Percentiles rank a stretch among this genome's conserved stretches.
Conservation (phyloP, 2,888 invertebrate species). For the Cetonia aurata region DNA sequence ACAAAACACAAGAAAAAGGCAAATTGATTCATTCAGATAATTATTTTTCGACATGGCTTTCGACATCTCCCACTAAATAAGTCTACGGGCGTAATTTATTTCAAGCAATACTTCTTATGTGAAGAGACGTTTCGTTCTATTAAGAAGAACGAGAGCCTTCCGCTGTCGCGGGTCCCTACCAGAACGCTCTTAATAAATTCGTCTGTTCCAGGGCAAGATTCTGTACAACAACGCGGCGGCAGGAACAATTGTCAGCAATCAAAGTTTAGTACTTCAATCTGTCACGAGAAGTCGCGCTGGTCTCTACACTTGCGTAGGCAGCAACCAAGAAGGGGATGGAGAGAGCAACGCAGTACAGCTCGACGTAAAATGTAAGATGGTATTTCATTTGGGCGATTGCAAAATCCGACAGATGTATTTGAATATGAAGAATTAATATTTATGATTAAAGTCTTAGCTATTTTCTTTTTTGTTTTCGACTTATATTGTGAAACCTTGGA, state of each 20-base stretch:
- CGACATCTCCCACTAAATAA: neutral
- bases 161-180: neutral
- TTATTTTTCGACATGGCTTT: neutral
- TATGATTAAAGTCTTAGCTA: too few relatives aligned
- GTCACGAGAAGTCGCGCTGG: constrained; percentile 83
- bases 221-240: constrained; percentile 83
- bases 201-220: constrained; percentile 74
- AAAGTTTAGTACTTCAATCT: constrained; percentile 89
- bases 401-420: too few relatives aligned
- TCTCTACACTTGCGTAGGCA: constrained; percentile 88
- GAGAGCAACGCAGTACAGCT: constrained; percentile 87
- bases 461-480: too few relatives aligned
- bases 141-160: neutral
- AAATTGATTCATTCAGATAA: neutral
- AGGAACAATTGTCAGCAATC: constrained; percentile 89
- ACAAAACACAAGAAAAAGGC: neutral
- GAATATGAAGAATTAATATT: too few relatives aligned
- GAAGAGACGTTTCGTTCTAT: constrained; percentile 12
- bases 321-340: constrained; percentile 89
- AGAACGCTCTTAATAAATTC: neutral
- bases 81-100: constrained; percentile 12
- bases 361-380: constrained; percentile 85
- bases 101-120: neutral
- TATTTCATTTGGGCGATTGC: too few relatives aligned
- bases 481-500: too few relatives aligned